Conservation (phyloP, 2,888 invertebrate genomes). For the Podabrus alpinus region DNA sequence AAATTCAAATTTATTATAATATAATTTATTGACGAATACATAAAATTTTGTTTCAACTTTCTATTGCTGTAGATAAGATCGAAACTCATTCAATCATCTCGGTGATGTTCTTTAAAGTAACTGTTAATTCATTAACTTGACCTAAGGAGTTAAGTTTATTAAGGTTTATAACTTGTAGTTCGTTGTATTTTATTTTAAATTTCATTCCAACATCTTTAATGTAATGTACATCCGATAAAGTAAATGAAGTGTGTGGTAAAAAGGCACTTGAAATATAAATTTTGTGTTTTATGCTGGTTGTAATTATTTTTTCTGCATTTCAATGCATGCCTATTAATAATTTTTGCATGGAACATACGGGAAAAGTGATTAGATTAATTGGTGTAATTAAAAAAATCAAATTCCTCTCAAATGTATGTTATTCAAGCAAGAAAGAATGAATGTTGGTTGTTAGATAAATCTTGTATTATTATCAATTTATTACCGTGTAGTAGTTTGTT, state of each 20-base stretch:
- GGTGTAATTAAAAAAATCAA: not conserved
- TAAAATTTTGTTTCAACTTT: not conserved
- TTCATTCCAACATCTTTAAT: not conserved
- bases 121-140: conserved; percentile 16
- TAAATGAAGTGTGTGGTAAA: not conserved
- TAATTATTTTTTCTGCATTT: not conserved
- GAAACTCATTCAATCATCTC: not conserved
- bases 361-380: not conserved
- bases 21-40: not conserved
- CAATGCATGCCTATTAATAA: not conserved
- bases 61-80: not conserved
- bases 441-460: not conserved
- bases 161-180: conserved; percentile 5
- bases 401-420: not conserved
- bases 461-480: not conserved
- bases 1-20: not conserved
- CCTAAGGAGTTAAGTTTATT: conserved; percentile 13
- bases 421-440: not conserved
- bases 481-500: not conserved
- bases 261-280: not conserved
- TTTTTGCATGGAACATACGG: not conserved
- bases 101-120: conserved; percentile 15
- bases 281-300: not conserved
- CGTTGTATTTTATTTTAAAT: conserved; percentile 10
- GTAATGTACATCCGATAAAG: conserved; percentile 3